phyloP scores from a whole-genome alignment of 2,113 vertebrate species.

The mouse (Mus musculus) region DNA sequence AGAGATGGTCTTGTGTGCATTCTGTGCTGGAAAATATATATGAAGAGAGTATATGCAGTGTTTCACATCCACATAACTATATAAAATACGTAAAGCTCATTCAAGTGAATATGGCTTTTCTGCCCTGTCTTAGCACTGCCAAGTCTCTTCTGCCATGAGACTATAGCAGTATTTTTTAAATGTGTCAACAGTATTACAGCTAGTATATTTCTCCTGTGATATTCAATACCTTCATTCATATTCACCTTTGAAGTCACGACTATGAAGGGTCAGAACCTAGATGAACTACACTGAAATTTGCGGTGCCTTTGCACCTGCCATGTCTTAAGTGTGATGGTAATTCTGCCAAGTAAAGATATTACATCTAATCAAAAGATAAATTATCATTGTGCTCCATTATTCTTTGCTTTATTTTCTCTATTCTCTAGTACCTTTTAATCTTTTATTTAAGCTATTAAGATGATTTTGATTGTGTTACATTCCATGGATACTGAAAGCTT shows the following conservation, averaged over 20 bases:
- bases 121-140: conserved; percentile 48
- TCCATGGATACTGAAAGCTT: background rate
- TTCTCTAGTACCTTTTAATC: background rate
- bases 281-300: background rate
- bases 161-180: conserved; percentile 39
- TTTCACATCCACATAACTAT: background rate
- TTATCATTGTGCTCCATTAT: background rate
- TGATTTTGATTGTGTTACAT: conserved; percentile 18
- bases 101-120: conserved; percentile 49
- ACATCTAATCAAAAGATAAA: background rate
- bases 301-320: background rate
- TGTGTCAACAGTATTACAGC: background rate
- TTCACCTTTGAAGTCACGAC: conserved; percentile 12
- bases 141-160: conserved; percentile 47
- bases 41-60: background rate
- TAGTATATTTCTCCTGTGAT: background rate
- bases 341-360: background rate
- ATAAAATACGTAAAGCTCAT: conserved; percentile 21
- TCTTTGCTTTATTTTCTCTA: background rate
- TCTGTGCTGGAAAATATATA: background rate
- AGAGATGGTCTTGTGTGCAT: background rate
- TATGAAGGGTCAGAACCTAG: background rate
- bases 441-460: background rate
- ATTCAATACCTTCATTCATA: background rate
- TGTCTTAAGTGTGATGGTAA: background rate